A percentile compares a stretch with the other conserved stretches of the same genome.
Evolutionary conservation across 2,113 vertebrate species (phyloP).

Genomic region (Microtus ochrogaster): DNA sequence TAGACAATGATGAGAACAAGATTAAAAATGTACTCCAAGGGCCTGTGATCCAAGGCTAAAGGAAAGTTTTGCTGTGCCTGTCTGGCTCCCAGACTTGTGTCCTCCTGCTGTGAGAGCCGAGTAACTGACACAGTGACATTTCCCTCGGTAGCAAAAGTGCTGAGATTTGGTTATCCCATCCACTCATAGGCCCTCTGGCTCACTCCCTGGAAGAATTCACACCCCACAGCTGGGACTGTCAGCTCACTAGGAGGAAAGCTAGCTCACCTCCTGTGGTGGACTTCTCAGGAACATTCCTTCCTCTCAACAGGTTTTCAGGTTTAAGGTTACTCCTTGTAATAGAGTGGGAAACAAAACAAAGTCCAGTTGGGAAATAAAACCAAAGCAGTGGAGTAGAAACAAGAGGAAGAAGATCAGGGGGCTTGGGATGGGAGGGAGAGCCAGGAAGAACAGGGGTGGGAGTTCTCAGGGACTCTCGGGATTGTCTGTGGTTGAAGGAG

Average conservation of each 20-base stretch:
- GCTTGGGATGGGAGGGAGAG: fast-evolving
- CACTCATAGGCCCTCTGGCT: background rate
- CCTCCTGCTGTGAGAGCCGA: background rate
- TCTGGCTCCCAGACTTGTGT: background rate
- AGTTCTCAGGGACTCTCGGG: background rate
- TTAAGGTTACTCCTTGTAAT: background rate
- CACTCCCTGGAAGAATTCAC: background rate
- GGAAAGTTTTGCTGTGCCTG: background rate
- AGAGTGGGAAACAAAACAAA: background rate
- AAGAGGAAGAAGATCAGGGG: fast-evolving
- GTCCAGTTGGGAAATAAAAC: background rate
- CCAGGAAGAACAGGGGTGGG: background rate
- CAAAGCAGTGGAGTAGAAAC: background rate
- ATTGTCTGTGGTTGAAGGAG: background rate
- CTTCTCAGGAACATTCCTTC: background rate
- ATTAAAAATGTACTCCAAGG: background rate
- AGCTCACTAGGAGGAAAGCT: background rate
- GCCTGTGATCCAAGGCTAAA: background rate
- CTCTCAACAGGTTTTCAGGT: conserved; percentile 5
- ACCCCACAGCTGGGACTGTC: background rate
- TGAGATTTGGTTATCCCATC: background rate
- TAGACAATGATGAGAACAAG: conserved; percentile 40
- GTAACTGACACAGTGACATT: background rate
- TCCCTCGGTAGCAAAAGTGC: background rate
- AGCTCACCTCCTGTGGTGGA: background rate